Base-by-base conservation (phyloP, 2,888 invertebrate genomes). In the Helicoverpa assulta region DNA sequence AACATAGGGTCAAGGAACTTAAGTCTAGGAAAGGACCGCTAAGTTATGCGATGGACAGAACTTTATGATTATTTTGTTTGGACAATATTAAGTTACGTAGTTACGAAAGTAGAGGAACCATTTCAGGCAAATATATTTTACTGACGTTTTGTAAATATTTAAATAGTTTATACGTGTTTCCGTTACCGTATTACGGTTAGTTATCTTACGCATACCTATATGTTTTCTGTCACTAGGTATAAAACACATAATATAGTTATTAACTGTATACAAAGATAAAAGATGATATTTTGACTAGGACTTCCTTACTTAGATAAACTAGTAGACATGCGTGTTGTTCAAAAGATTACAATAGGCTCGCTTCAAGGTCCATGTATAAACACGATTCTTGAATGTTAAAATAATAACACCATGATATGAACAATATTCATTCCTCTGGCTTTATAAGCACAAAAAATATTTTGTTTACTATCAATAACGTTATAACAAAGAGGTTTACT, bases 351-450 rank as follows among this genome's bases (percentile, higher is more conserved):
- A 58, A 64, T 54, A 43, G 51, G 12, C 43, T 67, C 33, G 40
- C 50, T 54, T 47, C 52, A 18, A 56, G 47, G 71, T 63, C 8
- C 43, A 50, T 51, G 5, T 59, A 16, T 50, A 66, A 43, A 63
- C 53, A 61, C 7, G 14, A 16, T 8, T 56, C 43, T 26, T 33
- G 55, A 62, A 66, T 56, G 65, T 62, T 59, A 50, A 26, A 40
- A 43, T 37, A 29, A 65, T 26, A 67, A 66, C 47, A 58, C n/a
- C 16, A 62, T 59, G 50, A 55, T 37, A 61, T 33, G 54, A 75
- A 72, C 21, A 73, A 67, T 71, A 71, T 62, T 71, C 7, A 70
- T 81, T 79, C 79, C 81, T 79, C 81, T 77, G 81, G 81, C 81
- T 81, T 77, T 67, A 47, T 68, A 70, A 65, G 81, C 79, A 65